Percentiles rank a stretch among this genome's conserved stretches.
These are phyloP conservation scores for Hypselothyrea guttata DNA, from an alignment of 2,888 invertebrate species.

Conservation along the genomic window DNA sequence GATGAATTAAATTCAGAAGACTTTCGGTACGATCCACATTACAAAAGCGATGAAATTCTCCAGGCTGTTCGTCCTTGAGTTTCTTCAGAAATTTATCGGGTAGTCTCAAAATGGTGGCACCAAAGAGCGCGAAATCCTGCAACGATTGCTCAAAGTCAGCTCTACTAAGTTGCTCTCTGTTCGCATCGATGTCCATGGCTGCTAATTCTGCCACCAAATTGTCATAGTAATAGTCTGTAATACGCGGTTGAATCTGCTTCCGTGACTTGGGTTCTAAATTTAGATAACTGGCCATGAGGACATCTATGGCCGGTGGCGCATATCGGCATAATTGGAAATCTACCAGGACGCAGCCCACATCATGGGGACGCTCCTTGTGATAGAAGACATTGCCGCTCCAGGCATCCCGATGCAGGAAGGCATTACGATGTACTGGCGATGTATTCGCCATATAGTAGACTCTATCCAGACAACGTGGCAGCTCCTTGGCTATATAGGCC, in stretches of 20 bases:
- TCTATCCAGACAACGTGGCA: conserved; percentile 61
- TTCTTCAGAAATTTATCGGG: conserved; percentile 78
- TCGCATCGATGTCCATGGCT: conserved; percentile 65
- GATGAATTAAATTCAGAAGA: conserved; percentile 55
- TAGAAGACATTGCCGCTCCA: conserved; percentile 82
- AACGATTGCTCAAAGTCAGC: conserved; percentile 78
- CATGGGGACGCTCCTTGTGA: conserved; percentile 40
- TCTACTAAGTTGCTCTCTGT: conserved; percentile 72
- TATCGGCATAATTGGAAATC: conserved; percentile 81
- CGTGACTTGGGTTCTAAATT: conserved; percentile 64
- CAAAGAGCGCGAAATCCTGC: conserved; percentile 78
- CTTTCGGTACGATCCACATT: conserved; percentile 72
- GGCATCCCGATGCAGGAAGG: conserved; percentile 82
- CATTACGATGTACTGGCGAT: conserved; percentile 82
- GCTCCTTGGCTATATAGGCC: conserved; percentile 64
- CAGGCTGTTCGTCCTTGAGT: conserved; percentile 75
- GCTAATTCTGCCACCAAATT: conserved; percentile 68
- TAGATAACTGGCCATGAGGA: conserved; percentile 75
- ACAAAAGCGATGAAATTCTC: conserved; percentile 80
- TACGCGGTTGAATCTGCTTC: conserved; percentile 40
- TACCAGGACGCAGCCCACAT: conserved; percentile 73
- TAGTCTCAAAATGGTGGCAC: conserved; percentile 76
- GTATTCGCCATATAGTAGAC: conserved; percentile 76
- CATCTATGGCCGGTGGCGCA: conserved; percentile 79
- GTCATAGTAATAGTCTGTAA: conserved; percentile 61